Conservation (phyloP, 2,888 invertebrate species). For the Xanthostigma xanthostigma region DNA sequence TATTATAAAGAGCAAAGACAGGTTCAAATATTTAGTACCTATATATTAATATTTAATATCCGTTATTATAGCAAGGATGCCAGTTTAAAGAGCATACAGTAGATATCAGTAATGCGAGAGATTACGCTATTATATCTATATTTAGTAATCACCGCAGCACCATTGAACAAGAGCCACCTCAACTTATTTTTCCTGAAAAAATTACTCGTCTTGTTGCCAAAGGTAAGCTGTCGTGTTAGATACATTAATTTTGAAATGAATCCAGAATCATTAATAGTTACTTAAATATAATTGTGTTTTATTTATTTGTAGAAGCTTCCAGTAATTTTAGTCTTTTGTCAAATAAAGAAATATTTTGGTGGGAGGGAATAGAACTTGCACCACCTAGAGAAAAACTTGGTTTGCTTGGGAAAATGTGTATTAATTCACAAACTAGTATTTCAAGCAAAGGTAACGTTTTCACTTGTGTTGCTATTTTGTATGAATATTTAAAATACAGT, state of each 20-base stretch:
- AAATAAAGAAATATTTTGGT: conserved; percentile 50
- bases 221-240: conserved; percentile 24
- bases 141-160: conserved; percentile 40
- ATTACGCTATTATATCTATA: conserved; percentile 47
- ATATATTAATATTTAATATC: conserved; percentile 1
- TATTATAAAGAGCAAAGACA: no score
- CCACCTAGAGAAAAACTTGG: conserved; percentile 48
- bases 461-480: no score
- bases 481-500: no score
- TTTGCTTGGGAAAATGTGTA: conserved; percentile 39
- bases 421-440: conserved; percentile 17
- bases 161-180: conserved; percentile 48
- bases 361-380: conserved; percentile 52
- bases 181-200: conserved; percentile 50
- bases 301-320: not conserved
- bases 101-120: conserved; percentile 45
- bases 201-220: conserved; percentile 48
- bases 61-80: conserved; percentile 40
- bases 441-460: not conserved
- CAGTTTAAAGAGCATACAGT: conserved; percentile 58
- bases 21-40: no score
- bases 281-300: not conserved
- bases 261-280: not conserved
- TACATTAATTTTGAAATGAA: not conserved
- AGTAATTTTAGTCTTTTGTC: not conserved